Conservation (phyloP, 1,140 invertebrate genomes). For the Drosophila carrolli region DNA sequence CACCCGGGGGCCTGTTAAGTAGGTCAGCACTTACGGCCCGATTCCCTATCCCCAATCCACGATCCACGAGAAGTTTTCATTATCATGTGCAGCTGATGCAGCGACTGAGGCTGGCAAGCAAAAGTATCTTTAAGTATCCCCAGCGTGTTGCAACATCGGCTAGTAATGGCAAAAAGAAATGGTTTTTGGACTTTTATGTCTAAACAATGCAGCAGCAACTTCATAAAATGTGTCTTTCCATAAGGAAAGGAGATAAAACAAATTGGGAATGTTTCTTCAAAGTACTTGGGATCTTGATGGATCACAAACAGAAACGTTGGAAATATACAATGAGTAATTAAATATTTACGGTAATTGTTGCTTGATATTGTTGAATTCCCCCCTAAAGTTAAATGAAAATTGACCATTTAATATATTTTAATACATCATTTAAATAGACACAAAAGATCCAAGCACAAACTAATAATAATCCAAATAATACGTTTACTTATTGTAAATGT, state of each 20-base stretch:
- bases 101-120: slow-evolving; percentile 1
- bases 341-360: too few species aligned
- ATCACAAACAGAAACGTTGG: slow-evolving; percentile 9
- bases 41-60: not conserved
- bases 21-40: slow-evolving; percentile 54
- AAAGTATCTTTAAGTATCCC: slow-evolving; percentile 27
- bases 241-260: slow-evolving; percentile 25
- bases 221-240: slow-evolving; percentile 47
- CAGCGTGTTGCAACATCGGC: slow-evolving; percentile 20
- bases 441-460: too few species aligned
- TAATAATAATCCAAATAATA: too few species aligned
- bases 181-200: slow-evolving; percentile 35
- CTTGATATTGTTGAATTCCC: too few species aligned
- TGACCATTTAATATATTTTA: too few species aligned
- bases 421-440: too few species aligned
- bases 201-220: slow-evolving; percentile 36
- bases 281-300: slow-evolving; percentile 21
- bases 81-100: slow-evolving; percentile 47
- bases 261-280: slow-evolving; percentile 20
- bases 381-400: too few species aligned
- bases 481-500: too few species aligned
- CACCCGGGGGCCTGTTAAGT: slow-evolving; percentile 32
- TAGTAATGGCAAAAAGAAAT: slow-evolving; percentile 32
- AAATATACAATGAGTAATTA: not conserved
- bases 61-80: slow-evolving; percentile 45